Conservation (phyloP, 1,140 invertebrate genomes). For the Cherax quadricarinatus region DNA sequence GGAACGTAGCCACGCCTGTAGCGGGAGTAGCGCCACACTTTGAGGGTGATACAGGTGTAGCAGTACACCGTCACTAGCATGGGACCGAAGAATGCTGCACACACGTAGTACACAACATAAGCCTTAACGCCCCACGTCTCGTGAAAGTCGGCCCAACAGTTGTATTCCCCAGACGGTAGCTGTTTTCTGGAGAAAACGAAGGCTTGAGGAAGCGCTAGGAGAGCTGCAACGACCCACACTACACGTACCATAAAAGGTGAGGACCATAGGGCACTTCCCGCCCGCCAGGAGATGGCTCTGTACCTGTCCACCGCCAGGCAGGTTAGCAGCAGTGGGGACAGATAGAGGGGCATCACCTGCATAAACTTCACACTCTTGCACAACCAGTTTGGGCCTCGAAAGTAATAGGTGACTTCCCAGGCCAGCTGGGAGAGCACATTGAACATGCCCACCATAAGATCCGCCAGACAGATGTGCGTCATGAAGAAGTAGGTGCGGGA, state of each 20-base stretch:
- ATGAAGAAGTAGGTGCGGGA: slow-evolving; percentile 42
- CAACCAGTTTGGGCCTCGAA: slow-evolving; percentile 45
- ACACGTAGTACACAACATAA: slow-evolving; percentile 53
- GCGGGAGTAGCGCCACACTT: slow-evolving; percentile 47
- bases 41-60: slow-evolving; percentile 54
- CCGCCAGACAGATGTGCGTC: slow-evolving; percentile 40
- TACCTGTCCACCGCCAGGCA: slow-evolving; percentile 50
- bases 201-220: slow-evolving; percentile 36
- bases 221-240: slow-evolving; percentile 25
- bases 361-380: slow-evolving; percentile 44
- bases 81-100: slow-evolving; percentile 31
- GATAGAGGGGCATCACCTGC: slow-evolving; percentile 51
- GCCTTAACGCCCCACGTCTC: slow-evolving; percentile 30
- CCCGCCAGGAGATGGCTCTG: slow-evolving; percentile 37
- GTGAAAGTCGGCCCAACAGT: slow-evolving; percentile 40
- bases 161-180: background rate
- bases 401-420: slow-evolving; percentile 48
- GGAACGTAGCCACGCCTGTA: slow-evolving; percentile 45
- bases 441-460: slow-evolving; percentile 41
- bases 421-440: slow-evolving; percentile 49
- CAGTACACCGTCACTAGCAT: slow-evolving; percentile 52
- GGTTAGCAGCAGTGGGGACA: slow-evolving; percentile 41
- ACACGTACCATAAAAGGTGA: slow-evolving; percentile 19
- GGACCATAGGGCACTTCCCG: slow-evolving; percentile 31
- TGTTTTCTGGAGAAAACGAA: slow-evolving; percentile 31